phyloP scores from a whole-genome alignment of 2,888 invertebrate species.

The Chymomyza procnemis region DNA sequence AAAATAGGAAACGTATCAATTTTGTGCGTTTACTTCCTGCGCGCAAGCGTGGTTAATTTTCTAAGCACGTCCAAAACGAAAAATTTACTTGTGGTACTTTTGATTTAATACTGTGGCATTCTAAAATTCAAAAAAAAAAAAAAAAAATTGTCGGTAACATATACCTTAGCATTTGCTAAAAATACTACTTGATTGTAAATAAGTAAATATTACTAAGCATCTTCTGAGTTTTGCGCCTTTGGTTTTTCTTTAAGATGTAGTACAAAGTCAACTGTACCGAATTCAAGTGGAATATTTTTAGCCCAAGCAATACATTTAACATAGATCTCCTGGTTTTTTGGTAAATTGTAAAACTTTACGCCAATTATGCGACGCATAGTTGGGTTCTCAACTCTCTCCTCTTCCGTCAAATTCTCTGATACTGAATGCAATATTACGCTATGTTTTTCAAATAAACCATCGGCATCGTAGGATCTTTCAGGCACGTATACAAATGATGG shows the following conservation, averaged over 20 bases:
- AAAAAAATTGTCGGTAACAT: no score
- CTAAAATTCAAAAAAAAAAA: no score
- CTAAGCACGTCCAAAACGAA: neutral
- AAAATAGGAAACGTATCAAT: neutral
- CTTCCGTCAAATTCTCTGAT: slow-evolving; percentile 29
- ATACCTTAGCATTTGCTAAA: no score
- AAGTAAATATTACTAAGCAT: neutral
- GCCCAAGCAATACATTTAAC: slow-evolving; percentile 35
- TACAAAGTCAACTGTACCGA: neutral
- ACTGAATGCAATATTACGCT: slow-evolving; percentile 4
- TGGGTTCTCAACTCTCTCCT: slow-evolving; percentile 22
- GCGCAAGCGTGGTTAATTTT: no score
- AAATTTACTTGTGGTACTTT: neutral
- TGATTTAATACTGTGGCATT: no score
- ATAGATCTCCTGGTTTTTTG: slow-evolving; percentile 32
- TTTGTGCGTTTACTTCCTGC: neutral
- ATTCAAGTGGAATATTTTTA: slow-evolving; percentile 26
- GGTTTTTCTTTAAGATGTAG: neutral
- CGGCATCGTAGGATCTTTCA: slow-evolving; percentile 29
- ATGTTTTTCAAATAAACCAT: slow-evolving; percentile 22
- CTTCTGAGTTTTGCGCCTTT: neutral
- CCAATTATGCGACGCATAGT: slow-evolving; percentile 46
- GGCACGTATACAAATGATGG: slow-evolving; percentile 41
- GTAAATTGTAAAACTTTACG: slow-evolving; percentile 39
- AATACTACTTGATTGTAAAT: no score